Conservation (phyloP, 1,140 invertebrate species). For the Cyrtorhinus lividipennis region DNA sequence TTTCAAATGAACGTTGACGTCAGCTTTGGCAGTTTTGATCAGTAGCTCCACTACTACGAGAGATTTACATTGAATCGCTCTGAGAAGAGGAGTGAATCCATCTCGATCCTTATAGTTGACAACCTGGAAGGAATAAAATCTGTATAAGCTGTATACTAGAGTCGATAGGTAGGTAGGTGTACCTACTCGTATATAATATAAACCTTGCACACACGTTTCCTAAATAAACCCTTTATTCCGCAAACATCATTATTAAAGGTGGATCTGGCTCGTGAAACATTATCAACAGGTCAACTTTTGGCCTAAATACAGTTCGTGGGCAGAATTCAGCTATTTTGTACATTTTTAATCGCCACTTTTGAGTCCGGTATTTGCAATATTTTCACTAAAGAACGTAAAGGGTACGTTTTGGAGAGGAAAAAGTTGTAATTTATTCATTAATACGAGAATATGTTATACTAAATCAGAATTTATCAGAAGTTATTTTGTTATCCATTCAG, state of each 20-base stretch:
- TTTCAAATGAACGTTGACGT: not conserved
- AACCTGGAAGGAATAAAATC: slow-evolving; percentile 26
- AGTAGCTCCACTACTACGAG: not conserved
- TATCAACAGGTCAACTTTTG: not conserved
- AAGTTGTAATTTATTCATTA: too few species aligned
- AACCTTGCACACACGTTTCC: not conserved
- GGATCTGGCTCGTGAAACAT: not conserved
- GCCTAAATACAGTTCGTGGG: too few species aligned
- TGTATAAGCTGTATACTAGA: not conserved
- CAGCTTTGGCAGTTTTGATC: not conserved
- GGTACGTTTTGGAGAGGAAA: too few species aligned
- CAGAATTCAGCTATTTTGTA: too few species aligned
- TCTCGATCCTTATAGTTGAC: slow-evolving; percentile 40
- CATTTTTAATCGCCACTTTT: too few species aligned
- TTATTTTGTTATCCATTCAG: too few species aligned
- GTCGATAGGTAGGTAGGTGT: not conserved
- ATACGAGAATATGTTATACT: too few species aligned
- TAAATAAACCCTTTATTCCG: not conserved
- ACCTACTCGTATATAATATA: not conserved
- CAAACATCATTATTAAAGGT: not conserved
- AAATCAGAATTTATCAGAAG: too few species aligned
- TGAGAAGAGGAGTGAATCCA: slow-evolving; percentile 40
- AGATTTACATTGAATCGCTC: not conserved
- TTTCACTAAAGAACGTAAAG: too few species aligned
- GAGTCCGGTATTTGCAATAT: too few species aligned